A percentile compares a stretch with the other conserved stretches of the same genome.
Conservation (phyloP, 2,888 invertebrate genomes). For the Leucophenga maculata region DNA sequence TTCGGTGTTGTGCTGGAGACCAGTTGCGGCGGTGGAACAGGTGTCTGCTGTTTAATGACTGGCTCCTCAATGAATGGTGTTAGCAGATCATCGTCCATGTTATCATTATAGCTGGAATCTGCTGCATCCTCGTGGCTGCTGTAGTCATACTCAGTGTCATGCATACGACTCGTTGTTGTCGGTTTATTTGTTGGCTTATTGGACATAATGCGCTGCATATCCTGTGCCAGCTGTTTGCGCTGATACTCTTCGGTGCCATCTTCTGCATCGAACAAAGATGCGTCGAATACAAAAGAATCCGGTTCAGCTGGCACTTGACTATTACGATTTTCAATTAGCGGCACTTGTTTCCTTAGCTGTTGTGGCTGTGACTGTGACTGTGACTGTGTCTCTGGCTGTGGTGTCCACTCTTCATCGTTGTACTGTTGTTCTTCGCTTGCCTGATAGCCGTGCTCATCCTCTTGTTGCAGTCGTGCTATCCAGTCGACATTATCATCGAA, state of each 20-base stretch:
- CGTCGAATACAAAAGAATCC: slow-evolving; percentile 56
- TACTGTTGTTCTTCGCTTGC: slow-evolving; percentile 34
- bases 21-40: neutral
- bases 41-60: neutral
- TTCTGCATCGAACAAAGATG: slow-evolving; percentile 58
- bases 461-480: slow-evolving; percentile 51
- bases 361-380: neutral
- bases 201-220: slow-evolving; percentile 72
- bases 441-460: slow-evolving; percentile 46
- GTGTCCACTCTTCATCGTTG: slow-evolving; percentile 19
- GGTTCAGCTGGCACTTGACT: slow-evolving; percentile 17
- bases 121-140: slow-evolving; percentile 19
- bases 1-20: slow-evolving; percentile 49
- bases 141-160: slow-evolving; percentile 27
- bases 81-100: slow-evolving; percentile 46
- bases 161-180: slow-evolving; percentile 12
- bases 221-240: slow-evolving; percentile 69
- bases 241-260: slow-evolving; percentile 67
- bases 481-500: slow-evolving; percentile 61
- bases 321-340: neutral
- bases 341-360: neutral
- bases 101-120: slow-evolving; percentile 9
- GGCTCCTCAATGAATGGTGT: slow-evolving; percentile 44
- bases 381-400: slow-evolving; percentile 13
- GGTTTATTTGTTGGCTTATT: slow-evolving; percentile 54